Conservation (phyloP, 2,888 invertebrate species). For the Flabesymbios commensalis region DNA sequence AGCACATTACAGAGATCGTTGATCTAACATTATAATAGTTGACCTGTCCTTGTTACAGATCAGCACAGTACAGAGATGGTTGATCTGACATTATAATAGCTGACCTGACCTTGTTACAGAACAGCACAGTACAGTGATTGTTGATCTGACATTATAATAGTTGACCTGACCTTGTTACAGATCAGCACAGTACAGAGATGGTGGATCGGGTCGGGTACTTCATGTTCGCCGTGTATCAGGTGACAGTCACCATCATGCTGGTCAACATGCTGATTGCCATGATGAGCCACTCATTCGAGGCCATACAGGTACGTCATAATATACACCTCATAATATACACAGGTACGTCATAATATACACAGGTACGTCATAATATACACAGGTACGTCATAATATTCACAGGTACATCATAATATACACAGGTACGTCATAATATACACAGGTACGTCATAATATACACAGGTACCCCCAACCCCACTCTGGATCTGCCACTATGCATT, state of each 20-base stretch:
- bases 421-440: no score
- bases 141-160: neutral
- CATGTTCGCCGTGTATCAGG: constrained; percentile 32
- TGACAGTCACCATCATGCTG: constrained; percentile 32
- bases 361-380: no score
- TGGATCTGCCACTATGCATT: no score
- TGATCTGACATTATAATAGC: no score
- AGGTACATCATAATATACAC: no score
- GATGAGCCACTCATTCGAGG: constrained; percentile 37
- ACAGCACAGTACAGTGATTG: neutral
- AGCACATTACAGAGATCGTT: neutral
- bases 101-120: no score
- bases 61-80: constrained; percentile 26
- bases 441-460: no score
- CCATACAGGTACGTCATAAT: constrained; percentile 25
- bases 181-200: constrained; percentile 20
- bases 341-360: no score
- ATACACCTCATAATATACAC: no score
- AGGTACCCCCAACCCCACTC: no score
- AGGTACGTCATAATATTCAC: no score
- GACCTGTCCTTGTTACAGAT: neutral
- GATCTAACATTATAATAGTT: neutral
- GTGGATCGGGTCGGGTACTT: constrained; percentile 30
- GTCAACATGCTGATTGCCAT: constrained; percentile 37
- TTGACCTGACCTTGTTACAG: neutral